Evolutionary conservation across 2,888 invertebrate species (phyloP).

Genomic region (Drosophila ustulata): DNA sequence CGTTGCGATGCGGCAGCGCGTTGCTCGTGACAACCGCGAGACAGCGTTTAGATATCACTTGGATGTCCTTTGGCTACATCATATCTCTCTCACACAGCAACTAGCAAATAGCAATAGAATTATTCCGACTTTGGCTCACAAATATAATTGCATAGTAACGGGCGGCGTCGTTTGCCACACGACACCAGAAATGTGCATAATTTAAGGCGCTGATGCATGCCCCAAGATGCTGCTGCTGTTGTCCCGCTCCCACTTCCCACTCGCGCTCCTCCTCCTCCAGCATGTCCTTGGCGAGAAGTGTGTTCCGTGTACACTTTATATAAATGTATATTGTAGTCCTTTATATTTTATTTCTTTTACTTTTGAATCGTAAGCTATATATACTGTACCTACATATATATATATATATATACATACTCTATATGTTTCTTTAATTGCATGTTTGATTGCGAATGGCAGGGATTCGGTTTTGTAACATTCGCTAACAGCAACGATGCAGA

Average conservation of each 20-base stretch:
- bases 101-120: conserved; percentile 4
- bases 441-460: conserved; percentile 88
- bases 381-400: conserved; percentile 33
- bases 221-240: conserved; percentile 35
- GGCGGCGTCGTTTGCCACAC: conserved; percentile 39
- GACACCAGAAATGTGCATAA: conserved; percentile 64
- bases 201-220: conserved; percentile 65
- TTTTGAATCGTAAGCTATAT: conserved; percentile 31
- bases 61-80: conserved; percentile 31
- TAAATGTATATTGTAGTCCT: conserved; percentile 40
- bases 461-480: conserved; percentile 99
- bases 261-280: conserved; percentile 30
- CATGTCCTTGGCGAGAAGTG: conserved; percentile 59
- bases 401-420: conserved; percentile 71
- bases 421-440: conserved; percentile 81
- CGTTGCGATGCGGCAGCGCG: conserved; percentile 13
- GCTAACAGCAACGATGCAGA: conserved; percentile 99
- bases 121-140: conserved; percentile 16
- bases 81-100: too few species aligned
- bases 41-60: conserved; percentile 26
- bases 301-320: conserved; percentile 7
- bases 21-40: conserved; percentile 45
- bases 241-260: too few species aligned
- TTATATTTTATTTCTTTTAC: conserved; percentile 2
- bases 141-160: conserved; percentile 77